These are phyloP conservation scores for Cryptomyrus ogoouensis DNA, from an alignment of 2,113 vertebrate genomes.

Conservation along the genomic window DNA sequence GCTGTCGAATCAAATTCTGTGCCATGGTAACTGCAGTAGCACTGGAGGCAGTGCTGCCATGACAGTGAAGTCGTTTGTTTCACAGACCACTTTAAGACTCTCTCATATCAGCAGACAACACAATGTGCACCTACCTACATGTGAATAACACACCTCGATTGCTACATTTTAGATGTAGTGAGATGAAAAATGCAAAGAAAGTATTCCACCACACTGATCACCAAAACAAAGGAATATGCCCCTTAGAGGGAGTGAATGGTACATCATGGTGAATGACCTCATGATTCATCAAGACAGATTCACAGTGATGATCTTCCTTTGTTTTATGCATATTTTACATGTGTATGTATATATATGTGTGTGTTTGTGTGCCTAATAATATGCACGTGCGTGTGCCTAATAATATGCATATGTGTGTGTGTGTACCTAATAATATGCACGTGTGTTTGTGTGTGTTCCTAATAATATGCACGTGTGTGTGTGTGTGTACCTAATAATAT, in stretches of 20 bases:
- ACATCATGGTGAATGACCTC: neutral
- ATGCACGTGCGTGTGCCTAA: neutral
- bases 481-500: neutral
- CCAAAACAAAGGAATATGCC: neutral
- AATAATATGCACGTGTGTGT: neutral
- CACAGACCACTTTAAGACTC: neutral
- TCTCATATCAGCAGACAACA: too few relatives aligned
- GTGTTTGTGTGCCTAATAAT: neutral
- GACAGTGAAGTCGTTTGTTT: neutral
- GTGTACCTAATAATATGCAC: too few relatives aligned
- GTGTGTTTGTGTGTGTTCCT: neutral
- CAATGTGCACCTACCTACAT: neutral
- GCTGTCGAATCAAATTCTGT: neutral
- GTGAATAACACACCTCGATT: neutral
- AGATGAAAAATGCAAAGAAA: neutral
- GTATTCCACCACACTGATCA: neutral
- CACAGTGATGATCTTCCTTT: neutral
- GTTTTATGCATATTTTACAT: neutral
- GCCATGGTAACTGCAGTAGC: constrained; percentile 6
- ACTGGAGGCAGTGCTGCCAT: neutral
- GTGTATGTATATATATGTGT: neutral
- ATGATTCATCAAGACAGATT: neutral
- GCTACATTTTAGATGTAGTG: neutral
- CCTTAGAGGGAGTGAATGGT: neutral
- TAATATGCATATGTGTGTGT: neutral